A percentile compares a stretch with the other conserved stretches of the same genome.
Evolutionary conservation across 2,113 vertebrate species (phyloP).

Genomic region (Ammospiza nelsoni): DNA sequence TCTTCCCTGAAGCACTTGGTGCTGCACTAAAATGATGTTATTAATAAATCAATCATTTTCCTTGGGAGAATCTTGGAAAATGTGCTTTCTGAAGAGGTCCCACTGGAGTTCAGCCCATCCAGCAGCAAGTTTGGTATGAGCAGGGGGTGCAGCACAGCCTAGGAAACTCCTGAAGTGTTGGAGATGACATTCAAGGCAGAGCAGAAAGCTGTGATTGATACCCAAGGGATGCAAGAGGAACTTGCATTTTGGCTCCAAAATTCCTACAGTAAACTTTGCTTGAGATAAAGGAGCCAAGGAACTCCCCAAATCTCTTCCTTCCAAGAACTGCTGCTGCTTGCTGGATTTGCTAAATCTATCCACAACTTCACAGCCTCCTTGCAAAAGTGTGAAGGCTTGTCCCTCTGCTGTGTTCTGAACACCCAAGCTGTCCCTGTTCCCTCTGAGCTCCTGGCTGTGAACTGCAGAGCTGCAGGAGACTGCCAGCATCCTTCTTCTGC

Average conservation of each 20-base stretch:
- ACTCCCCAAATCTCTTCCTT: neutral
- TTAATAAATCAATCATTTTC: neutral
- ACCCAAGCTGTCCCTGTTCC: neutral
- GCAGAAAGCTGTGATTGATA: neutral
- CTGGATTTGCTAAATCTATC: neutral
- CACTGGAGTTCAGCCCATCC: neutral
- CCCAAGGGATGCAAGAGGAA: neutral
- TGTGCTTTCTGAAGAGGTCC: neutral
- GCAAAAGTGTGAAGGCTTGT: neutral
- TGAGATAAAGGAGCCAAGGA: neutral
- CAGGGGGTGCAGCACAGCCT: neutral
- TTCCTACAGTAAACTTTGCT: neutral
- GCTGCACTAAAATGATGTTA: neutral
- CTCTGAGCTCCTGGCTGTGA: neutral
- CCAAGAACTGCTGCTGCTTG: neutral
- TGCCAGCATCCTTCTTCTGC: fast-evolving
- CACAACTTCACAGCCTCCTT: neutral
- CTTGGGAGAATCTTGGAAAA: neutral
- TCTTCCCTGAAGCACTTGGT: neutral
- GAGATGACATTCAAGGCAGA: neutral
- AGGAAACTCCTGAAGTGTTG: neutral
- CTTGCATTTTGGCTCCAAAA: neutral
- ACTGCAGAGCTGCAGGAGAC: neutral
- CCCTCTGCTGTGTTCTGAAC: neutral
- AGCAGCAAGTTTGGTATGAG: neutral